Percentiles rank a stretch among this genome's conserved stretches.
These are phyloP conservation scores for Lithobius niger DNA, from an alignment of 1,140 invertebrate species.

Conservation along the genomic window DNA sequence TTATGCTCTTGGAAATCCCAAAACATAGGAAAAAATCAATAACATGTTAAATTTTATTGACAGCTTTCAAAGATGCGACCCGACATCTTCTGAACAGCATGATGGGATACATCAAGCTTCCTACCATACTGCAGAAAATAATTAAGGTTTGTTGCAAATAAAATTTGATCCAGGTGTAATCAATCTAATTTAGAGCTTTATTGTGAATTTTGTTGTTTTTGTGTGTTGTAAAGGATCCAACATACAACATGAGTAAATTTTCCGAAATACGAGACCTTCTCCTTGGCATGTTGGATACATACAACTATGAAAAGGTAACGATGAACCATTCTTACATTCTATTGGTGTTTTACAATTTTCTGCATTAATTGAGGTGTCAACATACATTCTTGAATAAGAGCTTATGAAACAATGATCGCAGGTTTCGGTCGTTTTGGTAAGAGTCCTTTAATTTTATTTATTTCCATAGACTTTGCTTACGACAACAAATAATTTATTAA, in stretches of 20 bases:
- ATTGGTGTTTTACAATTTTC: too few species aligned
- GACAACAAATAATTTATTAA: constrained; percentile 34
- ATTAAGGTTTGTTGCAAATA: constrained; percentile 28
- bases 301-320: constrained; percentile 37
- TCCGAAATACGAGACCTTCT: constrained; percentile 40
- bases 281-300: constrained; percentile 41
- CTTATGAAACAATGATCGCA: background rate
- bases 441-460: background rate
- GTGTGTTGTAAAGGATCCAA: too few species aligned
- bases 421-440: background rate
- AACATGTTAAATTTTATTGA: background rate
- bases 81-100: constrained; percentile 41
- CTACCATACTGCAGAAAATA: constrained; percentile 40
- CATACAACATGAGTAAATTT: constrained; percentile 39
- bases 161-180: too few species aligned
- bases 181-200: too few species aligned
- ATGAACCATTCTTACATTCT: too few species aligned
- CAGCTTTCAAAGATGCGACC: constrained; percentile 33
- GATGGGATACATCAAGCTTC: constrained; percentile 43
- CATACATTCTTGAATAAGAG: too few species aligned
- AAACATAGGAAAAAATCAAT: background rate
- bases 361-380: too few species aligned
- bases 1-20: background rate
- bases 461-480: constrained; percentile 30
- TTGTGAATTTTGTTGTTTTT: too few species aligned